Base-by-base conservation (phyloP, 2,113 vertebrate genomes). In the Hyaena hyaena region DNA sequence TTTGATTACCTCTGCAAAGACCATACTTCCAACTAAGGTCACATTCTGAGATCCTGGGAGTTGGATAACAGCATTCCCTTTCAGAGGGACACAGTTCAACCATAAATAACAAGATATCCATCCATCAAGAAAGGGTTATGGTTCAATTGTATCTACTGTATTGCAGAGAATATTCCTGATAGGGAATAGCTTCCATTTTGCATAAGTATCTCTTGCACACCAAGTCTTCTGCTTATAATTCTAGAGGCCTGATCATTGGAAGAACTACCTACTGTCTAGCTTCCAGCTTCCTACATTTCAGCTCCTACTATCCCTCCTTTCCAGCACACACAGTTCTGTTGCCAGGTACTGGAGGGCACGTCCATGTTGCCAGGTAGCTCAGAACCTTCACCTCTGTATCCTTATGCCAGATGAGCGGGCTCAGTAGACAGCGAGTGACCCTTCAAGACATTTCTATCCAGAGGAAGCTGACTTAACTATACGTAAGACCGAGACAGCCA, bases 211-310 rank as follows among this genome's bases (percentile, higher is more conserved):
- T 88, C 73, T 68, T 68, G 89, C 88, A 77, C 65, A 77, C 15
- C 7, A 33, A 93, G 39, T 39, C 65, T 33, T 96, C 88, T 92
- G 63, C 69, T 95, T 93, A 48, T 48, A 92, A 81, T 81, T 71
- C 88, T 92, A 65, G 26, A 88, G 23, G 33, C 19, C 81, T 95
- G 65, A 80, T 82, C 66, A 88, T 23, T 63, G 68, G 93, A 95
- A 94, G 91, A 96, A 93, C 94, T 97, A 88, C 77, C 88, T 68
- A 91, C 6, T 90, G 69, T 74, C 43, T 95, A 6, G 8, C 23
- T 71, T 84, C 88, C 63, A 86, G 73, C 39, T 82, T 39, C 58
- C 61, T 83, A 24, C 23, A 81, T 90, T 95, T 90, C 81, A 73
- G 85, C 39, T 39, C 39, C 39, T 39, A 83, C 3, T 11, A 23